These are phyloP conservation scores for Tenodera sinensis DNA, from an alignment of 2,888 invertebrate species.

Conservation along the genomic window DNA sequence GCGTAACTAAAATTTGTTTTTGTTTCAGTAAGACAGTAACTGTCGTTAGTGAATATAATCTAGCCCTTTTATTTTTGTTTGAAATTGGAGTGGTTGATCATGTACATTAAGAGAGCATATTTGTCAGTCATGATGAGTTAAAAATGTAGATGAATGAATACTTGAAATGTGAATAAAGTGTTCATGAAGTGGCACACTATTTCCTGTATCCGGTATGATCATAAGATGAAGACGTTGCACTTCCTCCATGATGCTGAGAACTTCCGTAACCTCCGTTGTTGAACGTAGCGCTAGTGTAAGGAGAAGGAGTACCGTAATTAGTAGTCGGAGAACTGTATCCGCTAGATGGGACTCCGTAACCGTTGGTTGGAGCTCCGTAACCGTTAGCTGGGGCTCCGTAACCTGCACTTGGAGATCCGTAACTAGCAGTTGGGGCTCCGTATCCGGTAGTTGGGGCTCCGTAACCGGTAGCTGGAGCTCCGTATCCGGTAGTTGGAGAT, in stretches of 20 bases:
- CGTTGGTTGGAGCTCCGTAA: too few species aligned
- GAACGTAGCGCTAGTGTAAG: too few species aligned
- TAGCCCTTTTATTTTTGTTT: too few species aligned
- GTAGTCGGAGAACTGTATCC: constrained; percentile 81
- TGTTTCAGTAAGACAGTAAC: too few species aligned
- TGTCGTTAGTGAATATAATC: too few species aligned
- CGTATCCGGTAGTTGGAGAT: constrained; percentile 53
- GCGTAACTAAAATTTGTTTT: too few species aligned
- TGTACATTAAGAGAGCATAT: too few species aligned
- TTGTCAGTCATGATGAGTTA: not conserved
- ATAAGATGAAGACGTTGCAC: not conserved
- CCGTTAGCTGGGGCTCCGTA: too few species aligned
- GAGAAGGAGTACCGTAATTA: not conserved
- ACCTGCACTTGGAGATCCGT: not conserved
- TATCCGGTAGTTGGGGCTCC: not conserved
- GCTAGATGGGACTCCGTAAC: too few species aligned
- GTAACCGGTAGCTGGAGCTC: constrained; percentile 66
- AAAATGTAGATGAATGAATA: not conserved
- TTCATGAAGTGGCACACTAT: not conserved
- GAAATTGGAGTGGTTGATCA: too few species aligned
- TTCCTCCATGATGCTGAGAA: not conserved
- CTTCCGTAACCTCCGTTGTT: too few species aligned
- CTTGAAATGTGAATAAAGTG: not conserved
- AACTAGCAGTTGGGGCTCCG: not conserved
- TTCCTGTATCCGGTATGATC: not conserved